Evolutionary conservation across 2,888 invertebrate genomes (phyloP), one percentile per base, ranked within the genome.

Genomic region (Lampropteryx suffumata): DNA sequence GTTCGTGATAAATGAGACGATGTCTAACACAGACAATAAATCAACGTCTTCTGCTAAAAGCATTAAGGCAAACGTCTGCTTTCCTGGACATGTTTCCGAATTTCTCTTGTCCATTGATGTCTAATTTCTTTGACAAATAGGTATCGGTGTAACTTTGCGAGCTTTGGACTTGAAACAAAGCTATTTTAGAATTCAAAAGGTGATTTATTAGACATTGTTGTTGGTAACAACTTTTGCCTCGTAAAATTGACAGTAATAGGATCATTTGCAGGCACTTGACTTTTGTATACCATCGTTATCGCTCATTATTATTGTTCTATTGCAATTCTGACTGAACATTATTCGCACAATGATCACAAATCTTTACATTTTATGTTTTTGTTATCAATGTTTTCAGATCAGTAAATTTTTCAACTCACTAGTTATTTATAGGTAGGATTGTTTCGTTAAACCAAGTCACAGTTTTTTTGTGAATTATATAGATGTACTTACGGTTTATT

Each of bases 1-100:
- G 71, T 73, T 72, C 61, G 67, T 84, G 80, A 84, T 83, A 78
- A 84, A 84, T 78, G 79, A 82, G 74, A 71, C 71, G 57, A 69
- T 68, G 76, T 79, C 78, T 74, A 74, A 77, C 76, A 75, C 67
- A 71, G 62, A 63, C 71, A 65, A 81, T 84, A 80, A 82, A 82
- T 84, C 81, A 79, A 74, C 59, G 71, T 73, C 73, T 71, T 73
- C 68, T 69, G 56, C 69, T 71, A 67, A 71, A 69, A 70, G 65
- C 65, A 72, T 61, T 73, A 52, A 58, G 61, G 64, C 63, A 59
- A 62, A 61, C 62, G 57, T 66, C 65, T 60, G 55, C 61, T 62
- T 61, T 68, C 58, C 54, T 53, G 48, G 55, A 62, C 63, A 49
- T 55, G 59, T 55, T 56, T 63, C 58, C 58, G 47, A 56, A 58